A percentile compares a stretch with the other conserved stretches of the same genome.
Conservation (phyloP, 92 coral and sea anemone genomes). For the Phenganax subtilis region DNA sequence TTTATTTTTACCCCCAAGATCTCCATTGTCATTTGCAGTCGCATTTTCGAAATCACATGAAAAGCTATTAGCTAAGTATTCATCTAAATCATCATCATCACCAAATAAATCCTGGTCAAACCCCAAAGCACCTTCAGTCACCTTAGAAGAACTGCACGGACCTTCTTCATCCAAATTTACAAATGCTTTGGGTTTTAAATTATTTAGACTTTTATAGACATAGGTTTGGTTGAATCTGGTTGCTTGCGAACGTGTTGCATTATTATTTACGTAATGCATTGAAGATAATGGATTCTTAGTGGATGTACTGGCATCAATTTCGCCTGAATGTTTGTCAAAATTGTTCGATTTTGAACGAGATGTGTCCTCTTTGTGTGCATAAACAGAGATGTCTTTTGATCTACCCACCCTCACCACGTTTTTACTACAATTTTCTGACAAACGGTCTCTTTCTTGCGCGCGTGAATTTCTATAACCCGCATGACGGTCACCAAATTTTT, state of each 20-base stretch:
- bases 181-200: neutral
- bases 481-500: neutral
- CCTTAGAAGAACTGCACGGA: neutral
- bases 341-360: neutral
- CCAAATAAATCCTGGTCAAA: slow-evolving; percentile 15
- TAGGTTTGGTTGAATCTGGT: neutral
- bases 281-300: neutral
- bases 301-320: neutral
- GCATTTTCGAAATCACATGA: neutral
- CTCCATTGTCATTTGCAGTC: neutral
- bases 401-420: neutral
- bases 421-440: neutral
- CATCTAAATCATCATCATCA: neutral
- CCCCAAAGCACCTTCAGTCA: neutral
- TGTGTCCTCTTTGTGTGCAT: neutral
- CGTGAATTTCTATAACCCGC: neutral
- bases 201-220: neutral
- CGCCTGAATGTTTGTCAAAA: neutral
- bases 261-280: neutral
- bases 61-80: neutral
- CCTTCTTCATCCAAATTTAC: neutral
- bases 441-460: neutral
- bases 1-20: neutral
- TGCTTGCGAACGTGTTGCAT: neutral
- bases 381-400: neutral